Evolutionary conservation across 2,113 vertebrate genomes (phyloP).

Genomic region (Gadus macrocephalus): DNA sequence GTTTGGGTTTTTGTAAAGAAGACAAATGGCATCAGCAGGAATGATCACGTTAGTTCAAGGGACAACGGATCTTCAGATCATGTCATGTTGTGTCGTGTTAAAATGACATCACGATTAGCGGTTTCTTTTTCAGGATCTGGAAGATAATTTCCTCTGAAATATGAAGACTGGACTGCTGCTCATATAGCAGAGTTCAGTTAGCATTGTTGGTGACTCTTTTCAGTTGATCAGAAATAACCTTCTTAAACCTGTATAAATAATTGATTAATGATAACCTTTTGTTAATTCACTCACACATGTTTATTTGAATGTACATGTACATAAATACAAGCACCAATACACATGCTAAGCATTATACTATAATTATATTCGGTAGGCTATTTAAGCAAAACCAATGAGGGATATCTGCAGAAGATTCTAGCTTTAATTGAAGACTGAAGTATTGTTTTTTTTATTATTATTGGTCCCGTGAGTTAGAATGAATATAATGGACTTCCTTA

Average conservation of each 20-base stretch:
- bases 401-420: slow-evolving; percentile 15
- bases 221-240: too few relatives aligned
- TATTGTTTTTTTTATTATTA: not conserved
- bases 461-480: slow-evolving; percentile 19
- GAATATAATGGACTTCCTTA: slow-evolving; percentile 4
- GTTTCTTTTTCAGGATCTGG: slow-evolving; percentile 21
- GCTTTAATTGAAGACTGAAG: not conserved
- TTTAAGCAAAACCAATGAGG: slow-evolving; percentile 33
- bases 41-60: slow-evolving; percentile 14
- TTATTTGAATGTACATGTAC: not conserved
- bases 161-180: not conserved
- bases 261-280: not conserved
- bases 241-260: too few relatives aligned
- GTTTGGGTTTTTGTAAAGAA: slow-evolving; percentile 17
- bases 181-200: not conserved
- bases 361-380: slow-evolving; percentile 28
- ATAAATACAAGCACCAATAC: not conserved
- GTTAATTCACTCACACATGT: slow-evolving; percentile 18
- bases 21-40: not conserved
- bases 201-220: not conserved
- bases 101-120: not conserved
- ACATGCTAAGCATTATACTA: slow-evolving; percentile 6
- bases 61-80: slow-evolving; percentile 4
- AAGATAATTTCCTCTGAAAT: slow-evolving; percentile 8
- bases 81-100: not conserved